Base-by-base conservation (phyloP, 2,797 vertebrate species). In the Erpetoichthys calabaricus region DNA sequence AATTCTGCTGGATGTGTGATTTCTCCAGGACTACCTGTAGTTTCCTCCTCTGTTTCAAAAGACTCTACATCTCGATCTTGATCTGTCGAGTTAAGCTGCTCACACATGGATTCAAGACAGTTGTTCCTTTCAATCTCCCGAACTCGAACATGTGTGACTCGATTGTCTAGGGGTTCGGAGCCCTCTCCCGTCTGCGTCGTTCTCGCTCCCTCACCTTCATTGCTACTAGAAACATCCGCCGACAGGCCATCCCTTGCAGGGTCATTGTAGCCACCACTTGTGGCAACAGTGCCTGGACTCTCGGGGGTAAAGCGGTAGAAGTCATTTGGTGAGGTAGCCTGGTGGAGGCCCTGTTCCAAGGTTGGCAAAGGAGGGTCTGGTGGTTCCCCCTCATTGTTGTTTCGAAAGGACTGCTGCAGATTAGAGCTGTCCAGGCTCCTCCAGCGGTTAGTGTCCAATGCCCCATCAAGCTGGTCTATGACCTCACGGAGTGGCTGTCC, bases 251-350 rank as follows among this genome's bases (percentile, higher is more conserved):
- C 65, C 91, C 89, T 82, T 97, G 92, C 8, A 99, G 77, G 0
- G 89, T 98, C 95, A 97, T 97, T 57, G 91, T 89, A 51, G 88
- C 95, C 63, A 88, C 94, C 72, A 97, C 92, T 64, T 80, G 87
- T 47, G 85, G 86, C 53, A 94, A 71, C 64, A 95, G 85, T 3
- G 70, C 85, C 84, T 91, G 91, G 79, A 98, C 89, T 88, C 87
- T 88, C 76, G 1, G 88, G 3, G 88, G 93, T 86, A 96, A 94
- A 89, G 85, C 84, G 77, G 90, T 89, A 87, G 81, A 89, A 78
- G 80, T 93, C 90, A 76, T 86, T 79, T 52, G 81, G 75, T 71
- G 86, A 71, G 63, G 87, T 74, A 77, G 86, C 69, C 73, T 81
- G 90, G 72, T 72, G 80, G 81, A 74, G 81, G 69, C 61, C 70